Conservation (phyloP, 2,797 vertebrate species). For the Clarias pachynema region DNA sequence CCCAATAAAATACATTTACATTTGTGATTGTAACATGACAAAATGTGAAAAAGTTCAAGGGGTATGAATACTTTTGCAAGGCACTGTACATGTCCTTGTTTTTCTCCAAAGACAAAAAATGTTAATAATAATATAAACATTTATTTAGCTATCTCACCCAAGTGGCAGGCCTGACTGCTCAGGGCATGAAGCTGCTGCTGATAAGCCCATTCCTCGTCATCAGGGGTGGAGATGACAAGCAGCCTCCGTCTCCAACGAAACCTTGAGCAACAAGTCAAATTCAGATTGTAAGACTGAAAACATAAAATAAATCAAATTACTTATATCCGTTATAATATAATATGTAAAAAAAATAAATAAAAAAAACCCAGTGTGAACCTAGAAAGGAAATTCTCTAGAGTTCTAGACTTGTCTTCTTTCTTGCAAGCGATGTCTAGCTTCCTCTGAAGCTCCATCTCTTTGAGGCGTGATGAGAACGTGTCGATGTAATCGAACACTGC, state of each 20-base stretch:
- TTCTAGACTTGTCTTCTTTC: slow-evolving; percentile 85
- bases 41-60: no score
- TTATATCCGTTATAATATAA: not conserved
- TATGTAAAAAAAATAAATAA: not conserved
- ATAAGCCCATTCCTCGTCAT: slow-evolving; percentile 87
- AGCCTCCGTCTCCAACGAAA: slow-evolving; percentile 87
- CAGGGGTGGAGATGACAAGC: slow-evolving; percentile 84
- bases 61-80: not conserved
- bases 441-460: slow-evolving; percentile 87
- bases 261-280: slow-evolving; percentile 70
- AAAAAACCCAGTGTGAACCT: slow-evolving; percentile 69
- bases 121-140: not conserved
- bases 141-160: slow-evolving; percentile 74
- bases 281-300: not conserved
- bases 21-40: no score
- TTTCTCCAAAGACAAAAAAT: not conserved
- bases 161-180: slow-evolving; percentile 85
- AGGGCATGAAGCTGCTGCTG: slow-evolving; percentile 86
- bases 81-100: not conserved
- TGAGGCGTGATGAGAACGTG: slow-evolving; percentile 85
- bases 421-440: slow-evolving; percentile 80
- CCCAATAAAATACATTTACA: no score
- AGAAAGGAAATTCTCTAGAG: slow-evolving; percentile 86
- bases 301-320: not conserved
- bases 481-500: slow-evolving; percentile 86